Evolutionary conservation across 23 tunicate species (phyloP).

Genomic region (Phallusia fumigata): DNA sequence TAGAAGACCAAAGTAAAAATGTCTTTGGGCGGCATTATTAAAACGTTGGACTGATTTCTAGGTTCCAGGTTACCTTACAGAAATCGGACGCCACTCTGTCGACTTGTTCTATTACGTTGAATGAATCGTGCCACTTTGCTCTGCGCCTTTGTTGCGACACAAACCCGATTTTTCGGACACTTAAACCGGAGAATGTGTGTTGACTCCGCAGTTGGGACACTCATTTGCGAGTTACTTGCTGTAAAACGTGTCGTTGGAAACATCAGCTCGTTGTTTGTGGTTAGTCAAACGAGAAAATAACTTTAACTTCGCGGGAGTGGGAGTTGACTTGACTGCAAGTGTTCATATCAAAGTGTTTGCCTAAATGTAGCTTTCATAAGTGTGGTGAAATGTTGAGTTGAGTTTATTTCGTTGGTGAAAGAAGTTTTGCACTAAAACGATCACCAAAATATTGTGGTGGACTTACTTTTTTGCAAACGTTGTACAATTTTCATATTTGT

Average conservation of each 20-base stretch:
- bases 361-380: too few species aligned
- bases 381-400: too few species aligned
- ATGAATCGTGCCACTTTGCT: constrained; percentile 8
- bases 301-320: neutral
- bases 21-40: neutral
- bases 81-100: constrained; percentile 13
- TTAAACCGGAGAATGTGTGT: neutral
- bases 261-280: too few species aligned
- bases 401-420: too few species aligned
- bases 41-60: neutral
- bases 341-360: too few species aligned
- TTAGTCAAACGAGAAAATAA: too few species aligned
- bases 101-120: neutral
- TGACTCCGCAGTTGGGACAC: neutral
- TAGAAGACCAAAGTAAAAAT: neutral
- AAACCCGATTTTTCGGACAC: neutral
- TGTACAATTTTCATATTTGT: neutral
- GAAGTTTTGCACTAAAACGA: too few species aligned
- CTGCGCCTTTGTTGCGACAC: neutral
- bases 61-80: neutral
- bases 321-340: too few species aligned
- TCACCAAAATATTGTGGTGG: too few species aligned
- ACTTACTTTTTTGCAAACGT: too few species aligned
- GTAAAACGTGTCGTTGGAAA: too few species aligned
- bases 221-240: neutral